A percentile compares a stretch with the other conserved stretches of the same genome.
phyloP scores from a whole-genome alignment of 2,888 invertebrate genomes.

The Mantis religiosa region DNA sequence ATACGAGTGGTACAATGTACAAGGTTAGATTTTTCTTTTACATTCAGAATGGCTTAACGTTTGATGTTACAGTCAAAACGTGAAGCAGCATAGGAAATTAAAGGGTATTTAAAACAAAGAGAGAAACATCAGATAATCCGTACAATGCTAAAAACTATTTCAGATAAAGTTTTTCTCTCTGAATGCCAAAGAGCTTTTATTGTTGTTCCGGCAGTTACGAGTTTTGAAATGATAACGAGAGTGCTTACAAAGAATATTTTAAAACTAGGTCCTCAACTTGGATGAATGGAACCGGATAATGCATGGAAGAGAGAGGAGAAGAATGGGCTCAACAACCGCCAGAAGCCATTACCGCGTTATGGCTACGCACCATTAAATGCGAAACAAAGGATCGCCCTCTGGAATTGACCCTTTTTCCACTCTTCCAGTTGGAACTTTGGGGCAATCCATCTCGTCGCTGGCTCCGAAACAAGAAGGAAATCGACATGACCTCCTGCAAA shows the following conservation, averaged over 20 bases:
- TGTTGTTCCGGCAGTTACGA: too few relatives aligned
- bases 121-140: too few relatives aligned
- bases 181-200: too few relatives aligned
- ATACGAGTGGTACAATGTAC: too few relatives aligned
- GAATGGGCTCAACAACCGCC: background rate
- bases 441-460: background rate
- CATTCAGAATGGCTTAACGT: too few relatives aligned
- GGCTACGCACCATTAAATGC: constrained; percentile 21
- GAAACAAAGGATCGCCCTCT: constrained; percentile 20
- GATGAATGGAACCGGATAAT: background rate
- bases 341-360: constrained; percentile 14
- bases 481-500: background rate
- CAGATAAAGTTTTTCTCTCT: too few relatives aligned
- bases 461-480: background rate
- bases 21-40: too few relatives aligned
- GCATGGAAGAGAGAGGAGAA: background rate
- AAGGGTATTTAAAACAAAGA: too few relatives aligned
- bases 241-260: background rate
- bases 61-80: too few relatives aligned
- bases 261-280: background rate
- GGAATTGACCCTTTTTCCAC: background rate
- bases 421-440: background rate
- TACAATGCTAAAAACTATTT: too few relatives aligned
- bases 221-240: background rate
- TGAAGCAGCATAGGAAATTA: too few relatives aligned